Evolutionary conservation across 2,797 vertebrate species (phyloP).

Genomic region (Centroberyx gerrardi): DNA sequence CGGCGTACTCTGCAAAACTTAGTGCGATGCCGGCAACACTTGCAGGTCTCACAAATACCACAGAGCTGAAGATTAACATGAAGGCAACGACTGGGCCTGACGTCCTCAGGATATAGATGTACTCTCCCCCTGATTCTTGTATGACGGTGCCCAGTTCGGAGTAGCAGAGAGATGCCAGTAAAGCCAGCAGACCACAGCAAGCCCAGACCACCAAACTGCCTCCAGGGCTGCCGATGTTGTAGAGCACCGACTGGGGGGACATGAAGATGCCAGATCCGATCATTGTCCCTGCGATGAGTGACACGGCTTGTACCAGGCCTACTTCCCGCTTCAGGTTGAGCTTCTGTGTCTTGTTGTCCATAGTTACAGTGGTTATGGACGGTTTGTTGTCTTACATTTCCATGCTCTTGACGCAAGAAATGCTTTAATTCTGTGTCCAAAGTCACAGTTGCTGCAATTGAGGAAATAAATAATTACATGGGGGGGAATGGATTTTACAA

Average conservation of each 20-base stretch:
- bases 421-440: conserved; percentile 34
- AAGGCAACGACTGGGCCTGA: conserved; percentile 90
- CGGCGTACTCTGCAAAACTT: conserved; percentile 88
- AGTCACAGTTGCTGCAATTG: conserved; percentile 51
- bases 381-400: neutral
- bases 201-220: conserved; percentile 91
- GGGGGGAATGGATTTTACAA: neutral
- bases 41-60: conserved; percentile 88
- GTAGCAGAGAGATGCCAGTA: conserved; percentile 88
- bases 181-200: conserved; percentile 85
- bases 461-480: conserved; percentile 78
- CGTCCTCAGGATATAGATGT: conserved; percentile 90
- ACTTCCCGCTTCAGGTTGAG: conserved; percentile 88
- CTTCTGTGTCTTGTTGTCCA: conserved; percentile 57
- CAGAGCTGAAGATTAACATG: conserved; percentile 86
- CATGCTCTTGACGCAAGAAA: neutral
- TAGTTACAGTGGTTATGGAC: conserved; percentile 7
- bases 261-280: conserved; percentile 94
- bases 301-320: conserved; percentile 87
- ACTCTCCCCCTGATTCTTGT: conserved; percentile 91
- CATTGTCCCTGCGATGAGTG: conserved; percentile 90
- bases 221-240: conserved; percentile 87
- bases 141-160: conserved; percentile 92
- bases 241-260: conserved; percentile 90
- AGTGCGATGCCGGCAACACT: conserved; percentile 86